A percentile compares a stretch with the other conserved stretches of the same genome.
These are phyloP conservation scores for Cirrhinus molitorella DNA, from an alignment of 2,797 vertebrate genomes.

Conservation along the genomic window DNA sequence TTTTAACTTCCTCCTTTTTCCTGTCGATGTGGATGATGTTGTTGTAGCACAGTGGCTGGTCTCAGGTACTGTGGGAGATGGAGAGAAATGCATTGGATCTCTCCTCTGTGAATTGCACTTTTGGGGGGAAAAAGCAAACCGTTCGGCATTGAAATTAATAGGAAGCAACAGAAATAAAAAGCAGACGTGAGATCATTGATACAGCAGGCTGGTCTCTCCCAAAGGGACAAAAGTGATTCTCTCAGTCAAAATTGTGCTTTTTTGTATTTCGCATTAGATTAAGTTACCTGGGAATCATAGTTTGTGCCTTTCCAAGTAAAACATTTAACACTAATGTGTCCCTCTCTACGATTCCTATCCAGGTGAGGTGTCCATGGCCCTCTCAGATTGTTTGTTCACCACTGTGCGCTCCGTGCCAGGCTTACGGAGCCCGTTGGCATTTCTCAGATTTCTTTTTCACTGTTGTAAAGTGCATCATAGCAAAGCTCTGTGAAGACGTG, in stretches of 20 bases:
- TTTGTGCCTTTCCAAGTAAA: constrained; percentile 67
- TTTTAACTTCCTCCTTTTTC: constrained; percentile 32
- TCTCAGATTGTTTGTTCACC: constrained; percentile 34
- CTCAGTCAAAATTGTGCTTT: constrained; percentile 29
- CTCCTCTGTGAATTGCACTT: constrained; percentile 66
- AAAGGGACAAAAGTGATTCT: constrained; percentile 38
- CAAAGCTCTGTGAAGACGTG: constrained; percentile 35
- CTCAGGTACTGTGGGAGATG: constrained; percentile 66
- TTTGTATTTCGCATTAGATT: constrained; percentile 47
- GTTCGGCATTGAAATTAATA: constrained; percentile 44
- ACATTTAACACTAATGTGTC: constrained; percentile 59
- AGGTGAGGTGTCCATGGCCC: constrained; percentile 40
- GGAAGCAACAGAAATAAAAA: constrained; percentile 50
- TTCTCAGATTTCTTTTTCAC: constrained; percentile 49
- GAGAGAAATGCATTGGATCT: constrained; percentile 54
- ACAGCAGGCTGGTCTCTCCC: constrained; percentile 52
- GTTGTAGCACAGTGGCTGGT: constrained; percentile 65
- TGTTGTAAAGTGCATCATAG: constrained; percentile 56
- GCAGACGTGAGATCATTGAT: constrained; percentile 57
- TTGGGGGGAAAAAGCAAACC: constrained; percentile 44
- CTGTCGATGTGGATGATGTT: constrained; percentile 60
- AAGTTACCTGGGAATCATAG: constrained; percentile 62
- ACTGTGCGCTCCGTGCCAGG: constrained; percentile 41
- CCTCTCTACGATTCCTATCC: constrained; percentile 41
- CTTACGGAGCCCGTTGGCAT: constrained; percentile 45